Conservation (phyloP, 92 coral and sea anemone genomes). For the Palythoa grandis region DNA sequence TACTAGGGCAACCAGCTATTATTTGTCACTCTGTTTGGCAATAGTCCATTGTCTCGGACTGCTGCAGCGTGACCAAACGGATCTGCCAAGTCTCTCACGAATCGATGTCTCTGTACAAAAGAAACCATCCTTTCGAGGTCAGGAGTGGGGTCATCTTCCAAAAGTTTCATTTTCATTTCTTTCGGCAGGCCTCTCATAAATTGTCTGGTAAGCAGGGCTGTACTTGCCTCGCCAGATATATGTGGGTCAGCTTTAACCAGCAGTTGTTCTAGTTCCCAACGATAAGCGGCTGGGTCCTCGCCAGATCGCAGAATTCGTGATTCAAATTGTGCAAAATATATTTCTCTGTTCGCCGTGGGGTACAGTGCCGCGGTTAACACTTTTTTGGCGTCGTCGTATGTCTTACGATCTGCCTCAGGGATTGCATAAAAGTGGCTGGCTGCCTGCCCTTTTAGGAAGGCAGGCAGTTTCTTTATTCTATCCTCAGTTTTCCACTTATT, state of each 20-base stretch:
- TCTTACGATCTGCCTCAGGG: conserved; percentile 10
- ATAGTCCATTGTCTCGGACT: not conserved
- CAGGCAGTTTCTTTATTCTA: conserved; percentile 50
- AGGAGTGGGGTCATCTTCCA: conserved; percentile 55
- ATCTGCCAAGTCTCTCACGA: conserved; percentile 25
- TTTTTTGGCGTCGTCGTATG: not conserved
- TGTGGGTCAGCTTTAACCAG: conserved; percentile 26
- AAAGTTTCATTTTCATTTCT: conserved; percentile 40
- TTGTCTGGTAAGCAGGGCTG: conserved; percentile 46
- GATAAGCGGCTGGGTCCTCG: conserved; percentile 40
- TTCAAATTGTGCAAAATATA: conserved; percentile 22
- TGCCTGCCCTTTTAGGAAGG: conserved; percentile 43
- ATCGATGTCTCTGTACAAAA: conserved; percentile 50
- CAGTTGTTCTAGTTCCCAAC: conserved; percentile 32
- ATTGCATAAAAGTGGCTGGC: conserved; percentile 59
- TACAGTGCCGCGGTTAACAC: conserved; percentile 2
- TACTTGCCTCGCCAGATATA: not conserved
- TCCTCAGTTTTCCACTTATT: conserved; percentile 55
- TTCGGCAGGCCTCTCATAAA: conserved; percentile 59
- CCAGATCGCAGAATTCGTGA: conserved; percentile 35
- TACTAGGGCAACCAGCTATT: conserved; percentile 42
- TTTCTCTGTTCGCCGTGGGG: conserved; percentile 17
- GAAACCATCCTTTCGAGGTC: conserved; percentile 45
- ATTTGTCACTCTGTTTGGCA: not conserved
- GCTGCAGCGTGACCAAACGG: not conserved